A percentile compares a stretch with the other conserved stretches of the same genome.
Conservation (phyloP, 2,888 invertebrate genomes). For the Tipula confusa region DNA sequence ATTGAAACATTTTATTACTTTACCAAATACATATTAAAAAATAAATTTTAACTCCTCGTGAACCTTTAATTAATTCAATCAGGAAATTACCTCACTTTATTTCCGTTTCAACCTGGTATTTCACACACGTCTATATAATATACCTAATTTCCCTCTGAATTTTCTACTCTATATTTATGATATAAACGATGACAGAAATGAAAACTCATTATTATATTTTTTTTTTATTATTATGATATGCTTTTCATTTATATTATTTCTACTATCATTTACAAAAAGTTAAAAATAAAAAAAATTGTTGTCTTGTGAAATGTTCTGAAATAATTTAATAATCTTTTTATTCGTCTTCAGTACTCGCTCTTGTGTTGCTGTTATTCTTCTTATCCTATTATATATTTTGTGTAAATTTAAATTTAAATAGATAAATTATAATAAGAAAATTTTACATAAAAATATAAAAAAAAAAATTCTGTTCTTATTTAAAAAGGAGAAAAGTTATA, state of each 20-base stretch:
- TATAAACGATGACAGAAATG: not conserved
- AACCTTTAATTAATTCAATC: too few species aligned
- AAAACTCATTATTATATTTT: not conserved
- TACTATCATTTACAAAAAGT: not conserved
- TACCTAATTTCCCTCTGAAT: not conserved
- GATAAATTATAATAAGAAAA: conserved; percentile 3
- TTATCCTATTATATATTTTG: not conserved
- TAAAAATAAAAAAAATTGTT: not conserved
- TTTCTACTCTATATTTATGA: not conserved
- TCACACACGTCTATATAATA: not conserved
- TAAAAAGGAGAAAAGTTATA: not conserved
- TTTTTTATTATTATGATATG: not conserved
- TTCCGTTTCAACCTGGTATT: too few species aligned
- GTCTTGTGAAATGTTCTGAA: conserved; percentile 25
- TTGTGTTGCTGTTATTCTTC: not conserved
- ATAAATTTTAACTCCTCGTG: too few species aligned
- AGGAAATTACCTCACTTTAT: too few species aligned
- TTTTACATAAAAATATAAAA: not conserved
- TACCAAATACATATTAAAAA: too few species aligned
- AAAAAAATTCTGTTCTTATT: not conserved
- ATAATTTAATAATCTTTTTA: conserved; percentile 20
- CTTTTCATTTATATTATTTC: not conserved
- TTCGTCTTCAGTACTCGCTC: not conserved
- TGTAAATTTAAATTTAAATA: conserved; percentile 25
- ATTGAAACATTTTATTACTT: too few species aligned